These are phyloP conservation scores for Carassius gibelio DNA, from an alignment of 2,113 vertebrate species.

Conservation along the genomic window DNA sequence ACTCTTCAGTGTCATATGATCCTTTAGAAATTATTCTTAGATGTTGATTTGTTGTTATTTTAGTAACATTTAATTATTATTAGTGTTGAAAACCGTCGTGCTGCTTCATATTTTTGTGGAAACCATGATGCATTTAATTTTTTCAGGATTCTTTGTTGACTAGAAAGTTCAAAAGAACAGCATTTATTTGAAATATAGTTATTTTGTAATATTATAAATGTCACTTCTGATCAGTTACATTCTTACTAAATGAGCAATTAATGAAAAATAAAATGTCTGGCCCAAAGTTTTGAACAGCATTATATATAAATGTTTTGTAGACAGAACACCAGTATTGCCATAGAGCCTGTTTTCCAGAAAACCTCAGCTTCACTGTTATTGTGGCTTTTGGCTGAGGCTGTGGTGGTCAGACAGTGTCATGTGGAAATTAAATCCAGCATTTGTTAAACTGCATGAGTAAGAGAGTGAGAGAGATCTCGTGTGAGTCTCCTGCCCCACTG, in stretches of 20 bases:
- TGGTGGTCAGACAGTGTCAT: conserved; percentile 1
- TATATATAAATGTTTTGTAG: not conserved
- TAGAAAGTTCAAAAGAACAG: not conserved
- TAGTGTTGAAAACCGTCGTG: not conserved
- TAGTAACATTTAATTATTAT: not conserved
- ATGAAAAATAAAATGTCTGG: no score
- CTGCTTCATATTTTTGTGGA: not conserved
- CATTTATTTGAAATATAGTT: not conserved
- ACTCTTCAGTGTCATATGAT: not conserved
- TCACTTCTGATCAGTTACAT: not conserved
- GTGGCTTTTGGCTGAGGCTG: not conserved
- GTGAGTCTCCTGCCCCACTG: conserved; percentile 51
- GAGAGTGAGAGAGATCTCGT: conserved; percentile 40
- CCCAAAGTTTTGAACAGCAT: not conserved
- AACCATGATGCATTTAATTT: not conserved
- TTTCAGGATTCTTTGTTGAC: not conserved
- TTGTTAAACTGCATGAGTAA: not conserved
- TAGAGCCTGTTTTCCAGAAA: not conserved
- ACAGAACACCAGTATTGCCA: not conserved
- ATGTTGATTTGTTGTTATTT: not conserved
- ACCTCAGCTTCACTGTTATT: not conserved
- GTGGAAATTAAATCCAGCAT: conserved; percentile 7
- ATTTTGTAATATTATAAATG: not conserved
- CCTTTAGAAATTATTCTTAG: not conserved
- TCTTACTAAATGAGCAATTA: not conserved